Conservation (phyloP, 1,140 invertebrate species). For the Orchesella cincta region DNA sequence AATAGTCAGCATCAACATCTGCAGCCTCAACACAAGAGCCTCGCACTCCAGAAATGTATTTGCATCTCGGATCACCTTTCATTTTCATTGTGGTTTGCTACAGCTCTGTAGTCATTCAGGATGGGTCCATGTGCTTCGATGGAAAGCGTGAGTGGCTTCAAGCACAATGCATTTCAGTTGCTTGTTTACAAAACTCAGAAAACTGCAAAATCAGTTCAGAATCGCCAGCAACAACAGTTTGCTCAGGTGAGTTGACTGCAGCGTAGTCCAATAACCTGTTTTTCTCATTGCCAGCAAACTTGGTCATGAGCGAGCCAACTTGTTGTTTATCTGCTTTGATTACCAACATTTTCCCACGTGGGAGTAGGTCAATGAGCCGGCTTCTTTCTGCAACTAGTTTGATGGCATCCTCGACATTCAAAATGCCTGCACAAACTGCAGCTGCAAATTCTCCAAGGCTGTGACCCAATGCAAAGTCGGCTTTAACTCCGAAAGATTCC, state of each 20-base stretch:
- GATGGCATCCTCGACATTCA: conserved; percentile 30
- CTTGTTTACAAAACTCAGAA: background rate
- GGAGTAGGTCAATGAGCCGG: conserved; percentile 17
- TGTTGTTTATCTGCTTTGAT: background rate
- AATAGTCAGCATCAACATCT: background rate
- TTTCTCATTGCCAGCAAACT: background rate
- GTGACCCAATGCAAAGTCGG: conserved; percentile 26
- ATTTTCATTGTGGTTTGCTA: background rate
- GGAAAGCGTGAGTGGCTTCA: conserved; percentile 13
- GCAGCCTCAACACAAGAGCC: no score
- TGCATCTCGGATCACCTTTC: background rate
- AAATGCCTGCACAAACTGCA: conserved; percentile 12
- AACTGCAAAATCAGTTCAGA: background rate
- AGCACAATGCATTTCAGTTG: background rate
- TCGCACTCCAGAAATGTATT: conserved; percentile 6
- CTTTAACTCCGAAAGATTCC: conserved; percentile 13
- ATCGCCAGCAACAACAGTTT: conserved; percentile 18
- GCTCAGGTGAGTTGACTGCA: background rate
- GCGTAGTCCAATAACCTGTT: background rate
- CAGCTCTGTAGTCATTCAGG: background rate
- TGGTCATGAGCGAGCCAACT: background rate
- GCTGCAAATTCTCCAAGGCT: conserved; percentile 37
- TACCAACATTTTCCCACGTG: conserved; percentile 7
- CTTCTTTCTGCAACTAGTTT: background rate
- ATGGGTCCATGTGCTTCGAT: conserved; percentile 24